Base-by-base conservation (phyloP, 2,888 invertebrate species). In the Ornithoptera priamus region DNA sequence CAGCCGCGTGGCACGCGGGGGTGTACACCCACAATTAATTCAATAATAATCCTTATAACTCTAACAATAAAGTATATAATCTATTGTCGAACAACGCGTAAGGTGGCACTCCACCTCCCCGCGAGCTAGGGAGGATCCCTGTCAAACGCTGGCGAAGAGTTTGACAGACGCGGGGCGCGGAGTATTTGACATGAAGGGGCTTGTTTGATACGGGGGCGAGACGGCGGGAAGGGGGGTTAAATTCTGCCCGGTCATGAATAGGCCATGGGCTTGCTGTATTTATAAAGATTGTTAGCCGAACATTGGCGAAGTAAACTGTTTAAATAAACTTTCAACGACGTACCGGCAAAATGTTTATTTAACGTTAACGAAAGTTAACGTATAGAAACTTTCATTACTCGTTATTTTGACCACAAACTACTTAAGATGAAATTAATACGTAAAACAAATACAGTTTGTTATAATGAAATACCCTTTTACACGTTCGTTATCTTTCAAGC, bases 181-280 rank as follows among this genome's bases (percentile, higher is more conserved):
- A 91, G 92, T 90, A 89, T 92, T 92, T 92, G 92, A 92, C 92
- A 90, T 92, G 92, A 92, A 92, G 92, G 92, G 92, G 91, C 92
- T 90, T 90, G 91, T 91, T 92, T 92, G 91, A 92, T 91, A 90
- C 91, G 89, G 90, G 90, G 89, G 88, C 82, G 85, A 85, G 75
- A 85, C 83, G 84, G 80, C 85, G 84, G 86, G 81, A 82, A 85
- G 85, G 76, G 86, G 87, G 86, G 85, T 78, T 75, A 77, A 90
- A 92, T 90, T 92, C 85, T 90, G 91, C 91, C 89, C 89, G 89
- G 91, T 92, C 92, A 92, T 92, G 92, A 92, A 92, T 92, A 92
- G 90, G 92, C 92, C 91, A 92, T 92, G 92, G 91, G 90, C 84
- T 85, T 87, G 89, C 89, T 91, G 90, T 91, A 92, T 92, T 92